These are phyloP conservation scores for Montipora cactus DNA, from an alignment of 64 coral and sea anemone genomes.

Conservation along the genomic window DNA sequence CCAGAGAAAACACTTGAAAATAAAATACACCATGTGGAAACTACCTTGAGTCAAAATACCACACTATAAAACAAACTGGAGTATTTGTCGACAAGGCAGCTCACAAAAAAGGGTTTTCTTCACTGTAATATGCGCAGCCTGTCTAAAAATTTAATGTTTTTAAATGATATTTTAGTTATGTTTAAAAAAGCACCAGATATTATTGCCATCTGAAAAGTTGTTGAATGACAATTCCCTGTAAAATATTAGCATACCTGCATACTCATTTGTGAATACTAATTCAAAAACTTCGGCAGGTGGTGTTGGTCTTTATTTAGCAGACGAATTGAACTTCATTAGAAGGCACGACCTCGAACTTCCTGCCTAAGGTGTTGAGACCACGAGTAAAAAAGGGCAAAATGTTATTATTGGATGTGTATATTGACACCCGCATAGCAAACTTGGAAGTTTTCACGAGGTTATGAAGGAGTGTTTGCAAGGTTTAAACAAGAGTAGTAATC, in stretches of 20 bases:
- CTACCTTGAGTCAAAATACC: not conserved
- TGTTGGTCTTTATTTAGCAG: conserved; percentile 59
- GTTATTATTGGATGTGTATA: conserved; percentile 66
- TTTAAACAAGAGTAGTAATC: conserved; percentile 55
- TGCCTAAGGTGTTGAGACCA: conserved; percentile 42
- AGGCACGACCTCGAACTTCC: conserved; percentile 51
- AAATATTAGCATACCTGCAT: conserved; percentile 53
- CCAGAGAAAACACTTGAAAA: not conserved
- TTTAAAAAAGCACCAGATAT: conserved; percentile 51
- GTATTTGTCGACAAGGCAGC: conserved; percentile 33
- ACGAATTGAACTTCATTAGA: conserved; percentile 54
- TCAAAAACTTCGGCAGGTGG: conserved; percentile 40
- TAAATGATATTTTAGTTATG: conserved; percentile 56
- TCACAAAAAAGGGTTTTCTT: conserved; percentile 32
- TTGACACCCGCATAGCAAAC: conserved; percentile 44
- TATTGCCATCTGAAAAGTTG: conserved; percentile 72
- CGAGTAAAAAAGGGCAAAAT: conserved; percentile 1
- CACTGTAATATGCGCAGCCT: conserved; percentile 75
- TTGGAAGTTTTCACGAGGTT: conserved; percentile 19
- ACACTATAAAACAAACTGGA: not conserved
- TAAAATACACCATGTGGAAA: not conserved
- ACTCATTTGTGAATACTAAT: conserved; percentile 55
- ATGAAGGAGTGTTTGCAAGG: conserved; percentile 15
- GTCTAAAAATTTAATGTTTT: conserved; percentile 55
- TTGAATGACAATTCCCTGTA: conserved; percentile 49